A percentile compares a stretch with the other conserved stretches of the same genome.
These are phyloP conservation scores for Euura saliciscinereae DNA, from an alignment of 1,140 invertebrate genomes.

Conservation along the genomic window DNA sequence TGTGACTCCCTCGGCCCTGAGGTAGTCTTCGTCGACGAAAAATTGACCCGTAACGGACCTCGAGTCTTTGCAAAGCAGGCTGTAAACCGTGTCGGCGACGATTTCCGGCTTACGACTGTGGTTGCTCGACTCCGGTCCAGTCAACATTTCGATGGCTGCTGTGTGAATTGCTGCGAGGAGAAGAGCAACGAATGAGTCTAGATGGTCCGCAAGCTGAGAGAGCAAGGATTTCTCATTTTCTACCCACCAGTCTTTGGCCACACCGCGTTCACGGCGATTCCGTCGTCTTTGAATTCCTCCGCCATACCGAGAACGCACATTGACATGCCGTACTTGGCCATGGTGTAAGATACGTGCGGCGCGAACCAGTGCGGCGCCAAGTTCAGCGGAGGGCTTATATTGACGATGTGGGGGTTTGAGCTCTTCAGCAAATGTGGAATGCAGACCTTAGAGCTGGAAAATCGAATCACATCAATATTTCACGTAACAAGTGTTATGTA, in stretches of 20 bases:
- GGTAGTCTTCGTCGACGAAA: conserved; percentile 90
- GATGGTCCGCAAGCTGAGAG: conserved; percentile 2
- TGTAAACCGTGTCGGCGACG: conserved; percentile 94
- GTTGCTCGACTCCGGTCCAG: conserved; percentile 66
- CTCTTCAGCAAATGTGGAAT: conserved; percentile 89
- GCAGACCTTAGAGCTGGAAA: conserved; percentile 87
- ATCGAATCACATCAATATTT: conserved; percentile 12
- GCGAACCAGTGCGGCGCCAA: conserved; percentile 92
- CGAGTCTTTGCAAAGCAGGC: conserved; percentile 81
- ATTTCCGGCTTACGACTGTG: conserved; percentile 88
- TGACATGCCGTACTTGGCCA: conserved; percentile 99
- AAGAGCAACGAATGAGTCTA: conserved; percentile 10
- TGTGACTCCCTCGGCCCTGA: conserved; percentile 79
- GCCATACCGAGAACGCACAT: conserved; percentile 98
- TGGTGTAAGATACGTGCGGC: conserved; percentile 95
- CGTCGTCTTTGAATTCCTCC: conserved; percentile 83
- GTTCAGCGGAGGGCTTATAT: conserved; percentile 93
- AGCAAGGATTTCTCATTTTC: conserved; percentile 8
- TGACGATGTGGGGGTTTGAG: conserved; percentile 94
- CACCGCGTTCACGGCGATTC: conserved; percentile 94
- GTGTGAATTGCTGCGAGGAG: conserved; percentile 83
- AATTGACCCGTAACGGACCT: conserved; percentile 88
- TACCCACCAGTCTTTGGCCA: conserved; percentile 91
- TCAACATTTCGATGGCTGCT: conserved; percentile 96
- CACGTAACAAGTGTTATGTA: background rate